phyloP scores from a whole-genome alignment of 2,888 invertebrate genomes.

The Timema cristinae region DNA sequence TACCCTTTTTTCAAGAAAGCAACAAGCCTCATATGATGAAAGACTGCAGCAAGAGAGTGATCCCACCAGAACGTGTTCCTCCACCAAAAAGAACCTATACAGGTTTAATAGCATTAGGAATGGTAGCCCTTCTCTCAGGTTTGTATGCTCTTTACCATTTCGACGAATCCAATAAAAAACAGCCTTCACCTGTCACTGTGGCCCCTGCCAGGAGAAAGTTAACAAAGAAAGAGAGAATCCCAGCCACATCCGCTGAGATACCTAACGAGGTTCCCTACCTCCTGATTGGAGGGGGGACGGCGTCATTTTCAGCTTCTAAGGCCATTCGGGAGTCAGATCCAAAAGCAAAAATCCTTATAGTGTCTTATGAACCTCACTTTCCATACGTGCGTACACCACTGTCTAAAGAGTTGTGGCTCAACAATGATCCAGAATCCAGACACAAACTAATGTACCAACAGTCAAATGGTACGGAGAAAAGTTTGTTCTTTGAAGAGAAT shows the following conservation, averaged over 20 bases:
- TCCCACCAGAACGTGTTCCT: too few relatives aligned
- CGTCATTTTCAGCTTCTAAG: constrained; percentile 88
- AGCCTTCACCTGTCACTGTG: too few relatives aligned
- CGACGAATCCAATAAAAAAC: too few relatives aligned
- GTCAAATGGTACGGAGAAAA: constrained; percentile 86
- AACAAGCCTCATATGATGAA: too few relatives aligned
- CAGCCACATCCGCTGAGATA: constrained; percentile 53
- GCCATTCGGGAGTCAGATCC: constrained; percentile 85
- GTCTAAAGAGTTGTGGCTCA: constrained; percentile 93
- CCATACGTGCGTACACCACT: constrained; percentile 97
- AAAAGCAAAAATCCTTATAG: constrained; percentile 72
- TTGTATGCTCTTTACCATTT: too few relatives aligned
- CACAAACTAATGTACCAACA: constrained; percentile 75
- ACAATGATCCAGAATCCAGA: constrained; percentile 54
- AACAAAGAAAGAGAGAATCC: constrained; percentile 37
- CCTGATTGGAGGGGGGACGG: constrained; percentile 90
- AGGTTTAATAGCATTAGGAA: too few relatives aligned
- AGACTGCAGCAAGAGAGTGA: too few relatives aligned
- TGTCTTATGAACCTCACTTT: constrained; percentile 73
- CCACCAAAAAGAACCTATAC: too few relatives aligned
- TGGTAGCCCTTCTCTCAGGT: too few relatives aligned
- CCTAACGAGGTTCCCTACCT: constrained; percentile 78
- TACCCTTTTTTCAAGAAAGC: too few relatives aligned
- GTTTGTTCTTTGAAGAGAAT: constrained; percentile 82
- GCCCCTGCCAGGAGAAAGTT: too few relatives aligned